Percentiles rank a stretch among this genome's conserved stretches.
These are phyloP conservation scores for Gila robusta DNA, from an alignment of 2,797 vertebrate species.

Conservation along the genomic window DNA sequence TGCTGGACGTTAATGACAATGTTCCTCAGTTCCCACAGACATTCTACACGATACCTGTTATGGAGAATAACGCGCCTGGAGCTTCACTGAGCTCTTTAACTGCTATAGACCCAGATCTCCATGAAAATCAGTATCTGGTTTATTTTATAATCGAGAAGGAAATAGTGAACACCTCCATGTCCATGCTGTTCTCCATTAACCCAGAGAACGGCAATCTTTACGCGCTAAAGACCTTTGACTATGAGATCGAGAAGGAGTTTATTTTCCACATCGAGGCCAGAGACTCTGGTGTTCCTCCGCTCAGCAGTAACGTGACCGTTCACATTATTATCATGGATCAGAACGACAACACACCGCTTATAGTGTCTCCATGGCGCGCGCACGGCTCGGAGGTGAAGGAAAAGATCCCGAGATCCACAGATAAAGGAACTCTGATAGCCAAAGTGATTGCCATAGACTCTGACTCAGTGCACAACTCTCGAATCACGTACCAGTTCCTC, in stretches of 20 bases:
- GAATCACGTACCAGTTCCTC: constrained; percentile 62
- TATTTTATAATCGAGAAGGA: constrained; percentile 64
- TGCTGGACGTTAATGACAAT: constrained; percentile 68
- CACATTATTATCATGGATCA: constrained; percentile 66
- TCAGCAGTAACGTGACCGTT: constrained; percentile 67
- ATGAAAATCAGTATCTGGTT: constrained; percentile 63
- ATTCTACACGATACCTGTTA: constrained; percentile 57
- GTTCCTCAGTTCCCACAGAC: constrained; percentile 56
- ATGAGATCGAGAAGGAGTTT: constrained; percentile 67
- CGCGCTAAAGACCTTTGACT: constrained; percentile 68
- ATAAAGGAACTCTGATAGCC: constrained; percentile 61
- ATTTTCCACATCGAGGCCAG: constrained; percentile 64
- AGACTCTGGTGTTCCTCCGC: constrained; percentile 66
- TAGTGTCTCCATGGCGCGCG: constrained; percentile 59
- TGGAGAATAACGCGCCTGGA: constrained; percentile 67
- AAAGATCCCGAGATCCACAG: constrained; percentile 57
- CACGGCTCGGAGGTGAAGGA: constrained; percentile 58
- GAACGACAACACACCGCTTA: constrained; percentile 66
- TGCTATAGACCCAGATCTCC: constrained; percentile 64
- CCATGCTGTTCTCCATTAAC: constrained; percentile 65
- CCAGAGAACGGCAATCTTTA: constrained; percentile 67
- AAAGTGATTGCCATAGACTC: constrained; percentile 67
- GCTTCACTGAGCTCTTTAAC: constrained; percentile 58
- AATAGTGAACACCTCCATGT: constrained; percentile 62
- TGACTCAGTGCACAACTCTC: constrained; percentile 65